These are phyloP conservation scores for Cheirogaleus major DNA, from an alignment of 2,797 vertebrate genomes.

Conservation along the genomic window DNA sequence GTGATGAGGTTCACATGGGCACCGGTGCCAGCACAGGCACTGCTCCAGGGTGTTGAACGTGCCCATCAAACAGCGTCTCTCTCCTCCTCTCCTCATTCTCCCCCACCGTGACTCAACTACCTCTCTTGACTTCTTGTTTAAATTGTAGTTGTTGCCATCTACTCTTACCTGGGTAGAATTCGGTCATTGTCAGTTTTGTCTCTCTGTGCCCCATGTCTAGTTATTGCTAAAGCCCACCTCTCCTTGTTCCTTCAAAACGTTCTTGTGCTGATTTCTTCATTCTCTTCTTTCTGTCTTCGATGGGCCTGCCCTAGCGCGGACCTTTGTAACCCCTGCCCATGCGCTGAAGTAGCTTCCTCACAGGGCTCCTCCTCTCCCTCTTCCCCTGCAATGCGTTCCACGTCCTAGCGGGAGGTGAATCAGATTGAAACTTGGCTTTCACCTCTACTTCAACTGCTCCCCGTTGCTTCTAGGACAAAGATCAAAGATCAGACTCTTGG, in stretches of 20 bases:
- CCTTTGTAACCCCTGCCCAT: background rate
- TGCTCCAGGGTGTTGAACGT: fast-evolving
- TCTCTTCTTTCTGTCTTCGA: background rate
- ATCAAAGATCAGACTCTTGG: background rate
- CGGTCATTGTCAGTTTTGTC: background rate
- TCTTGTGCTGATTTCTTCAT: fast-evolving
- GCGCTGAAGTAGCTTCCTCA: background rate
- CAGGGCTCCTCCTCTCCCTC: background rate
- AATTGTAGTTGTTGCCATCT: fast-evolving
- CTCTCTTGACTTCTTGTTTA: background rate
- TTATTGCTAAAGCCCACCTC: background rate
- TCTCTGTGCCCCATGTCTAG: fast-evolving
- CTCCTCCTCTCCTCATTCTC: fast-evolving
- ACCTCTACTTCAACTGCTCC: background rate
- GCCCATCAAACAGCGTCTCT: fast-evolving
- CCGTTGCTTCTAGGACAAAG: background rate
- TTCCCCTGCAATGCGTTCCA: fast-evolving
- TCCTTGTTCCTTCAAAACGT: fast-evolving
- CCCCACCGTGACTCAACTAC: fast-evolving
- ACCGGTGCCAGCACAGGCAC: fast-evolving
- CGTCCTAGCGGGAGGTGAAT: background rate
- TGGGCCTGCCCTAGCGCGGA: background rate
- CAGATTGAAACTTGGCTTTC: fast-evolving
- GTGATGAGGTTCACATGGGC: fast-evolving
- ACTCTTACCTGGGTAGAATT: background rate